These are phyloP conservation scores for Corydoras maculifer DNA, from an alignment of 2,113 vertebrate species.

Conservation along the genomic window DNA sequence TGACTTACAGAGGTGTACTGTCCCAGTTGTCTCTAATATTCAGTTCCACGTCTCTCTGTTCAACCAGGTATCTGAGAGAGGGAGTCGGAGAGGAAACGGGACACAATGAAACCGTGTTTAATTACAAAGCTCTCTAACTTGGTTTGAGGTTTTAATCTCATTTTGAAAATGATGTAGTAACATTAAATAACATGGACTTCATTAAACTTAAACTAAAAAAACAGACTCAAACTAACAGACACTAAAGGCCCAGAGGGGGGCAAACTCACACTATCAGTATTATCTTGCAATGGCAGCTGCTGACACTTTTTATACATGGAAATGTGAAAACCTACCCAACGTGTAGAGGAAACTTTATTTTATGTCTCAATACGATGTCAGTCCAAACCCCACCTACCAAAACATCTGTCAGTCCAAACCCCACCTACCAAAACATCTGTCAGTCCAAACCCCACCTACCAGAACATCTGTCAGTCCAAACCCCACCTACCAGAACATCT, in stretches of 20 bases:
- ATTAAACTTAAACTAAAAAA: too few species aligned
- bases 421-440: not conserved
- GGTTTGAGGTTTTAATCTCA: too few species aligned
- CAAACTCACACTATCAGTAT: not conserved
- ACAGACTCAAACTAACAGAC: not conserved
- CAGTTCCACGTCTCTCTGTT: slow-evolving; percentile 92
- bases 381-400: not conserved
- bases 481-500: not conserved
- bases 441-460: not conserved
- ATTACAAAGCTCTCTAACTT: too few species aligned
- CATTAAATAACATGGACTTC: too few species aligned
- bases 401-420: not conserved
- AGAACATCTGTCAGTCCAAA: not conserved
- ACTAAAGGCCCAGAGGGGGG: not conserved
- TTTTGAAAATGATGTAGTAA: too few species aligned
- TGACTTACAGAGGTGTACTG: slow-evolving; percentile 91
- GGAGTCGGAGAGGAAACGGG: slow-evolving; percentile 36
- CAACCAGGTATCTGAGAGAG: slow-evolving; percentile 80
- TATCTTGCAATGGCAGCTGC: slow-evolving; percentile 26
- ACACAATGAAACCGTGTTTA: too few species aligned
- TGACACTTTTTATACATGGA: slow-evolving; percentile 2
- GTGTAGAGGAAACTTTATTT: too few species aligned
- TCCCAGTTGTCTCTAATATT: slow-evolving; percentile 97
- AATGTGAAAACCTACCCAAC: too few species aligned
- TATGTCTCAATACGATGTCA: not conserved